Conservation (phyloP, 2,797 vertebrate genomes). For the Sparidentex hasta region DNA sequence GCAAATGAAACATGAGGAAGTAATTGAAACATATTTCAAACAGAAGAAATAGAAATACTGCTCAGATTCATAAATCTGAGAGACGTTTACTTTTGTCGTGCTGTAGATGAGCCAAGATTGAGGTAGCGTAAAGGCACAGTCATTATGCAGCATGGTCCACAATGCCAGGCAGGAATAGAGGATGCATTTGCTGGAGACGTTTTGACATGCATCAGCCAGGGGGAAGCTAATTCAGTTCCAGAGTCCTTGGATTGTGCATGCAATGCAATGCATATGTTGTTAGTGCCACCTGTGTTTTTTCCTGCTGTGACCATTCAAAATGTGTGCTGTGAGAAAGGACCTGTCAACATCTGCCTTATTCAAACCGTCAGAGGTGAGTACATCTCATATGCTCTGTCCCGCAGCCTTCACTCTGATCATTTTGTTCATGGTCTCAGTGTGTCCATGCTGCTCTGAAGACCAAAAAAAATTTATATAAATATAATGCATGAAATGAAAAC, state of each 20-base stretch:
- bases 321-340: not conserved
- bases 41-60: too few relatives aligned
- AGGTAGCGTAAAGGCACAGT: constrained; percentile 38
- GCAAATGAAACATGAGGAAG: too few relatives aligned
- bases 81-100: not conserved
- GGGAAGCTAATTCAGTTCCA: not conserved
- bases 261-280: not conserved
- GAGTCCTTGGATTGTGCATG: not conserved
- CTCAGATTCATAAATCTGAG: not conserved
- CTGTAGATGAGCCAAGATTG: constrained; percentile 6
- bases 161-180: not conserved
- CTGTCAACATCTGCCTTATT: not conserved
- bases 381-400: not conserved
- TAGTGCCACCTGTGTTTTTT: not conserved
- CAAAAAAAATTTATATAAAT: constrained; percentile 20
- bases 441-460: constrained; percentile 13
- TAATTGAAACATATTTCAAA: too few relatives aligned
- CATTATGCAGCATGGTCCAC: not conserved
- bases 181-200: not conserved
- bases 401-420: constrained; percentile 7
- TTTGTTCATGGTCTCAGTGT: constrained; percentile 45
- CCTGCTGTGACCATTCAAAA: not conserved
- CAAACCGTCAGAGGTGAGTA: not conserved
- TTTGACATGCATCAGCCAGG: not conserved
- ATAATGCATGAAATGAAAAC: constrained; percentile 65